A percentile compares a stretch with the other conserved stretches of the same genome.
Conservation (phyloP, 2,888 invertebrate genomes). For the Copidosoma aretas region DNA sequence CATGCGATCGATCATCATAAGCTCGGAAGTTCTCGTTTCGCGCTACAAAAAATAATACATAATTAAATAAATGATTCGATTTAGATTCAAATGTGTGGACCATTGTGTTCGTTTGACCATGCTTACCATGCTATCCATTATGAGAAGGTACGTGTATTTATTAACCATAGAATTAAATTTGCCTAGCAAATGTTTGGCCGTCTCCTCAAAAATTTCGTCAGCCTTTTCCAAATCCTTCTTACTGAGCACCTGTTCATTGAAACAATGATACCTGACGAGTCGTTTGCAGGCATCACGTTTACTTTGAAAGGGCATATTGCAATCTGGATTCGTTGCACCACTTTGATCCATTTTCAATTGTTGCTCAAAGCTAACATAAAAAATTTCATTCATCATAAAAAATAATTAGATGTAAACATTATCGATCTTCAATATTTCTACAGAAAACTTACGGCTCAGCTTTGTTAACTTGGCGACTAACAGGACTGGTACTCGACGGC, state of each 20-base stretch:
- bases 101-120: background rate
- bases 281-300: constrained; percentile 79
- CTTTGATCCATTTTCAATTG: constrained; percentile 78
- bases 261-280: constrained; percentile 77
- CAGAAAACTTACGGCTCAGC: constrained; percentile 59
- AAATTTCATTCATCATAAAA: constrained; percentile 4
- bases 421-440: background rate
- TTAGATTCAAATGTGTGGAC: no score
- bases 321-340: constrained; percentile 76
- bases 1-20: constrained; percentile 78
- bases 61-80: constrained; percentile 21
- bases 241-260: constrained; percentile 71
- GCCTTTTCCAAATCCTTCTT: constrained; percentile 73
- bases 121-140: constrained; percentile 81
- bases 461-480: constrained; percentile 57
- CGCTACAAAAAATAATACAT: constrained; percentile 63
- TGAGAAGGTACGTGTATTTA: constrained; percentile 75
- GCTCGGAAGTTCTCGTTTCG: constrained; percentile 76
- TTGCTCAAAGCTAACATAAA: constrained; percentile 71
- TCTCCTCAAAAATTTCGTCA: constrained; percentile 74
- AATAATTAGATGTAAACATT: background rate
- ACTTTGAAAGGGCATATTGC: constrained; percentile 73
- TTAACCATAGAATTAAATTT: constrained; percentile 76
- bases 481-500: constrained; percentile 55
- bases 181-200: constrained; percentile 72